Evolutionary conservation across 2,113 vertebrate species (phyloP).

Genomic region (Amazona vittata): DNA sequence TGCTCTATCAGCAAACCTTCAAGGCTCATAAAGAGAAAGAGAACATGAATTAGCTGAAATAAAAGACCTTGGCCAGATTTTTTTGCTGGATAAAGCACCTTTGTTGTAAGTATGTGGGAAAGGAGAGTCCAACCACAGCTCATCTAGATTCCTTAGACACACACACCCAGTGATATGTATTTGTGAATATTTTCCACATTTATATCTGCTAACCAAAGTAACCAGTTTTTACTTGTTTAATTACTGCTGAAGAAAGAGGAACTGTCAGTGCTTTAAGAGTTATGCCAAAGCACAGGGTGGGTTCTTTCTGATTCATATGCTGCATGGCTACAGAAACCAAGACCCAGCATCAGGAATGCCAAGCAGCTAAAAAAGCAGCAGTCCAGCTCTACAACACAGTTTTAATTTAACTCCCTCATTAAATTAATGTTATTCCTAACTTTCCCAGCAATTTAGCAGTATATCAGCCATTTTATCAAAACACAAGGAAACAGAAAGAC

Average conservation of each 20-base stretch:
- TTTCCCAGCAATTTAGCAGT: constrained; percentile 30
- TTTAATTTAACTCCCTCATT: not conserved
- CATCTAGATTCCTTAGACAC: constrained; percentile 66
- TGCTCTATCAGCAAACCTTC: constrained; percentile 2
- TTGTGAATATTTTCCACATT: constrained; percentile 57
- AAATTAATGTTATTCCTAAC: not conserved
- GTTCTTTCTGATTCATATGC: constrained; percentile 62
- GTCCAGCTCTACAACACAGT: constrained; percentile 11
- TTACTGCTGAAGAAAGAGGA: constrained; percentile 55
- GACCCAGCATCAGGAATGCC: constrained; percentile 69
- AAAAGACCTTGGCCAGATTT: constrained; percentile 47
- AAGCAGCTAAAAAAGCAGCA: constrained; percentile 30
- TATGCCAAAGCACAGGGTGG: constrained; percentile 64
- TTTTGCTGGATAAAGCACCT: constrained; percentile 63
- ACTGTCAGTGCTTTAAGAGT: constrained; percentile 49
- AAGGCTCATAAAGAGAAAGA: not conserved
- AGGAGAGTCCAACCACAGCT: constrained; percentile 60
- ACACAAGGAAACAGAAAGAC: constrained; percentile 14
- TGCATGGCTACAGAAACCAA: constrained; percentile 69
- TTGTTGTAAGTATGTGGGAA: constrained; percentile 66
- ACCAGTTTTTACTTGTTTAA: constrained; percentile 73
- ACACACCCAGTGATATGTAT: constrained; percentile 49
- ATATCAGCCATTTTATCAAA: constrained; percentile 26
- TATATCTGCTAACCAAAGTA: constrained; percentile 60
- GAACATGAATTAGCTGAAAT: constrained; percentile 47